These are phyloP conservation scores for Psilopsiagon aurifrons DNA, from an alignment of 2,113 vertebrate genomes.

Conservation along the genomic window DNA sequence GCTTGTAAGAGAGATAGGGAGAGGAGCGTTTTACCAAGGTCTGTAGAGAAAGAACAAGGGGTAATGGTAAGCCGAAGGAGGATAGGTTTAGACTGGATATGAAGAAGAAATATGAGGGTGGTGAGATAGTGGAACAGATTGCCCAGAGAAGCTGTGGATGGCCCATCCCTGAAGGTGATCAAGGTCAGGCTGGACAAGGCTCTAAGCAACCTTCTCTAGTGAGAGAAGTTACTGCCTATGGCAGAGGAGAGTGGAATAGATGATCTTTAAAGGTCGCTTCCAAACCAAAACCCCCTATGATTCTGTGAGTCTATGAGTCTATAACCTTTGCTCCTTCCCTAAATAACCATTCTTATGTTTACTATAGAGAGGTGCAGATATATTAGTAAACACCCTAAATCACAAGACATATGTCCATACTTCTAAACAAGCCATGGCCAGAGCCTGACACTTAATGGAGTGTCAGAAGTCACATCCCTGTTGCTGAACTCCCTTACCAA, in stretches of 20 bases:
- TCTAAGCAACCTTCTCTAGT: neutral
- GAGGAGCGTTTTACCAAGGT: neutral
- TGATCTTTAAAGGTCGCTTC: neutral
- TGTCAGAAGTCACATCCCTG: neutral
- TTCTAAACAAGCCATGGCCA: neutral
- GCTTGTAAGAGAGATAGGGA: neutral
- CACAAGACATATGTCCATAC: neutral
- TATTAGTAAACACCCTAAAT: neutral
- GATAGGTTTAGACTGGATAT: neutral
- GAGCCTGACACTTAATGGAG: neutral
- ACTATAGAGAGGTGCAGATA: neutral
- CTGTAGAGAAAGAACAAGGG: neutral
- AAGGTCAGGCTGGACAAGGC: accelerated
- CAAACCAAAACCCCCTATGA: neutral
- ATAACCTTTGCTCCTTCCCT: neutral
- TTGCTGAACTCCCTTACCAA: neutral
- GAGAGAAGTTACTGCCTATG: neutral
- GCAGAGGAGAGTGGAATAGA: accelerated
- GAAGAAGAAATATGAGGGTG: neutral
- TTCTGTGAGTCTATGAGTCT: neutral
- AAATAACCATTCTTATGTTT: neutral
- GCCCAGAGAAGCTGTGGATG: neutral
- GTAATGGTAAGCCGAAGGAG: neutral
- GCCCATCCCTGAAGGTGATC: neutral
- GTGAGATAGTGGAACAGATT: neutral